phyloP scores from a whole-genome alignment of 2,888 invertebrate species.

The Zaprionus lineosus region DNA sequence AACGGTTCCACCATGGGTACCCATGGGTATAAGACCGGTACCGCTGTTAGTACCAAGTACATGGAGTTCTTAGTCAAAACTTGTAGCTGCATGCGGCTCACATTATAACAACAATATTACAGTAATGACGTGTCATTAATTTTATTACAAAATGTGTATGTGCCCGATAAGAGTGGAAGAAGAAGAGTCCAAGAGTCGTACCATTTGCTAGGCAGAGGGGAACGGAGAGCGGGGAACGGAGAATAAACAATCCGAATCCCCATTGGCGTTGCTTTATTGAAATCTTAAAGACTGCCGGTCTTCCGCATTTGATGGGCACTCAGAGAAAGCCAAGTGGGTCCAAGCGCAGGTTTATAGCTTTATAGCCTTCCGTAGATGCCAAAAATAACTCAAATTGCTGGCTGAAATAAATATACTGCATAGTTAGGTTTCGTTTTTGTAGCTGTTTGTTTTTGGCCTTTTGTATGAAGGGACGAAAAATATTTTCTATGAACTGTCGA shows the following conservation, averaged over 20 bases:
- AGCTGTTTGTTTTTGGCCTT: slow-evolving; percentile 14
- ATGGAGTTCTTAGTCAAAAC: too few species aligned
- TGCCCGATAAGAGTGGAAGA: slow-evolving; percentile 44
- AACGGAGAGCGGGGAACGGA: neutral
- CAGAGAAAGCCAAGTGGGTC: slow-evolving; percentile 31
- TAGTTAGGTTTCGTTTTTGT: slow-evolving; percentile 11
- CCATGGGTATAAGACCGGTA: slow-evolving; percentile 20
- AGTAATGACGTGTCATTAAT: slow-evolving; percentile 77
- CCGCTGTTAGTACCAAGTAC: slow-evolving; percentile 20
- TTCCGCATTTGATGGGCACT: slow-evolving; percentile 63
- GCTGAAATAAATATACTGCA: slow-evolving; percentile 57
- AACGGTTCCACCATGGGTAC: slow-evolving; percentile 40
- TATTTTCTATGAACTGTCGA: slow-evolving; percentile 73
- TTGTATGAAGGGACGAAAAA: slow-evolving; percentile 38
- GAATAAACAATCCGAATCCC: slow-evolving; percentile 6
- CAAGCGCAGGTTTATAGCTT: slow-evolving; percentile 14
- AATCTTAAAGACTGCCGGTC: slow-evolving; percentile 67
- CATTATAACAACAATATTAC: slow-evolving; percentile 76
- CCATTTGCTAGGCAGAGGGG: too few species aligned
- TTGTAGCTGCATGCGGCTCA: slow-evolving; percentile 48
- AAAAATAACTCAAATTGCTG: slow-evolving; percentile 49
- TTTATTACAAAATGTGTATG: slow-evolving; percentile 74
- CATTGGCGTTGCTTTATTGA: slow-evolving; percentile 66
- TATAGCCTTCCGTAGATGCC: slow-evolving; percentile 7
- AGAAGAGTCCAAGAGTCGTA: too few species aligned